Base-by-base conservation (phyloP, 2,113 vertebrate genomes). In the Melanerpes aurifrons region DNA sequence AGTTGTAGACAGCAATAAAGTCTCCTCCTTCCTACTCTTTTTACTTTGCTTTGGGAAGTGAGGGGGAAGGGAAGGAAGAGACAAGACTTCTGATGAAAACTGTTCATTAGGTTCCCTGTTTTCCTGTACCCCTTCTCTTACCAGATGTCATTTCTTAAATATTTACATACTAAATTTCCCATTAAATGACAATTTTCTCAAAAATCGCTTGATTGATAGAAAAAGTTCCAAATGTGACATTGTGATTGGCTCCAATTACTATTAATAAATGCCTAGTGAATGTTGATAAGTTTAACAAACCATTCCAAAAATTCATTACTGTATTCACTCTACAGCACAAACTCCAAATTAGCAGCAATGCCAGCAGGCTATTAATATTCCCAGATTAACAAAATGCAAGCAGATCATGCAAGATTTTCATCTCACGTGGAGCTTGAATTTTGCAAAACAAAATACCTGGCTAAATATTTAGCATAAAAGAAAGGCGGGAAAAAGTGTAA, bases 221-320 rank as follows among this genome's bases (percentile, higher is more conserved):
- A 68, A 74, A 85, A 78, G 16, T 81, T 92, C 54, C 62, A 69
- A 93, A 68, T 22, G 40, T 1, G 8, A 67, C 29, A 18, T 31
- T 31, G 14, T 26, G 77, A 89, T 37, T 71, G 63, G 58, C 26
- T 86, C 22, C 75, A 94, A 95, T 66, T 90, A 19, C 85, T 71
- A 88, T 81, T 93, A 90, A 94, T 92, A 94, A 91, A 86, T 22
- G 66, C 75, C 57, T 64, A 89, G 87, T 68, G 58, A 82, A 74
- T 20, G 43, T 54, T 90, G 94, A 86, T 91, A 94, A 94, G 85
- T 93, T 78, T 91, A 94, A 95, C 57, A 91, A 91, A 86, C 50
- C 58, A 62, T 83, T 88, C 85, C 16, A 74, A 78, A 92, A 90
- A 69, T 19, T 31, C 1, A 13, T 71, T 82, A 47, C 82, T 68